Percentiles rank a stretch among this genome's conserved stretches.
phyloP scores from a whole-genome alignment of 2,888 invertebrate genomes.

The Drosophila sordidapex region DNA sequence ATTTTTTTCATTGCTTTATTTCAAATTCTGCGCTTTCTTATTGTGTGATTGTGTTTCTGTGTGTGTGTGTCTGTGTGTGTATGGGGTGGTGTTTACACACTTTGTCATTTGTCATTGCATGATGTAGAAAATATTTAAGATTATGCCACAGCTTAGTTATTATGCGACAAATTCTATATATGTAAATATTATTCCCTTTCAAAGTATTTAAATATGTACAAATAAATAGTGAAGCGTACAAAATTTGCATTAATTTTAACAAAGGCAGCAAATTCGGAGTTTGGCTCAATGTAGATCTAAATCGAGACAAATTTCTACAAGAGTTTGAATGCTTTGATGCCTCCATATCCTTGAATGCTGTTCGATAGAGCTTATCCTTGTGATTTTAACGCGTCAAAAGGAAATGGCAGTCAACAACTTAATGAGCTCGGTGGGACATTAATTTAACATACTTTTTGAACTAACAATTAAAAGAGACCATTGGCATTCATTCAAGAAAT shows the following conservation, averaged over 20 bases:
- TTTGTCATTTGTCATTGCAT: conserved; percentile 21
- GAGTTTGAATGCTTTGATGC: neutral
- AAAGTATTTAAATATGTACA: too few relatives aligned
- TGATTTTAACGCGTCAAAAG: too few relatives aligned
- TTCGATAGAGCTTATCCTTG: neutral
- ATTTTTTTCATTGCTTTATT: conserved; percentile 19
- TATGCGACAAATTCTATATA: neutral
- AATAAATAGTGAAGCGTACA: neutral
- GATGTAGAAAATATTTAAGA: conserved; percentile 12
- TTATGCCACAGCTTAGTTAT: neutral
- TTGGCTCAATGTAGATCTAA: too few relatives aligned
- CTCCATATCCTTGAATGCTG: neutral
- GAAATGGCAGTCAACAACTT: too few relatives aligned
- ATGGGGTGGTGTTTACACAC: neutral
- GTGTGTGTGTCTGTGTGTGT: neutral
- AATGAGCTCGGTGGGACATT: too few relatives aligned
- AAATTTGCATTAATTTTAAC: neutral
- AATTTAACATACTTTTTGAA: neutral
- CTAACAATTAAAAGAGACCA: neutral
- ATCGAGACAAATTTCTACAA: neutral
- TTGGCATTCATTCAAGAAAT: neutral
- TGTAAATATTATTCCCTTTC: neutral
- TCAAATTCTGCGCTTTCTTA: conserved; percentile 8
- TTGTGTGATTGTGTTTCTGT: neutral
- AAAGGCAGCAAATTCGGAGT: neutral